A percentile compares a stretch with the other conserved stretches of the same genome.
These are phyloP conservation scores for Caenorhabditis elegans DNA, from an alignment of 1,140 invertebrate species.

Conservation along the genomic window DNA sequence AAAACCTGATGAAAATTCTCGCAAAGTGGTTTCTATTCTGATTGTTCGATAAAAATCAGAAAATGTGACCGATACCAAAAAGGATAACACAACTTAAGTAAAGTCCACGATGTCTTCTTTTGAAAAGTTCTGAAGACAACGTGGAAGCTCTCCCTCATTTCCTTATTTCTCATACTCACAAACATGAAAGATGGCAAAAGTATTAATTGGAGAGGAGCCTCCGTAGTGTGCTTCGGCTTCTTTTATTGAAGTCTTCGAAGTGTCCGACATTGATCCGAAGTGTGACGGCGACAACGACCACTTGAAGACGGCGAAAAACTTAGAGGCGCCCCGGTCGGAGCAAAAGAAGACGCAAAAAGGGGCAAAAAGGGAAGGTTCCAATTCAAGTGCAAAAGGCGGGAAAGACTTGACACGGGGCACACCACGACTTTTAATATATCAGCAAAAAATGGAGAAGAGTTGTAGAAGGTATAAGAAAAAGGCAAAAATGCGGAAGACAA, in stretches of 20 bases:
- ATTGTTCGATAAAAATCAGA: too few relatives aligned
- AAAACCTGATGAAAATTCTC: too few relatives aligned
- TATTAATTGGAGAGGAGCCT: constrained; percentile 12
- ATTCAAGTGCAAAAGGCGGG: constrained; percentile 16
- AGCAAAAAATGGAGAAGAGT: not conserved
- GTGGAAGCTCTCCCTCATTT: not conserved
- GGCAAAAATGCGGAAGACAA: constrained; percentile 13
- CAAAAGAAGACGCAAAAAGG: not conserved
- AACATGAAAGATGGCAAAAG: constrained; percentile 32
- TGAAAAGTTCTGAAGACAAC: constrained; percentile 6
- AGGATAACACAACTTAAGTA: not conserved
- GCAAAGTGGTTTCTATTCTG: too few relatives aligned
- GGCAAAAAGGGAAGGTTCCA: constrained; percentile 1
- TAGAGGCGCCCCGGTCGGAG: not conserved
- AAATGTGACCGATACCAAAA: too few relatives aligned
- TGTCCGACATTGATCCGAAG: constrained; percentile 28
- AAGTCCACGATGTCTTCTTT: not conserved
- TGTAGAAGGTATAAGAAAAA: not conserved
- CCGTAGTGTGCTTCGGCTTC: not conserved
- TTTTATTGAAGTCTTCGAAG: constrained; percentile 32
- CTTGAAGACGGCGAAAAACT: constrained; percentile 22
- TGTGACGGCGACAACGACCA: not conserved
- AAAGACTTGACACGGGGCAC: constrained; percentile 23
- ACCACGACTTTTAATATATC: constrained; percentile 32
- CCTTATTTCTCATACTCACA: not conserved